Base-by-base conservation (phyloP, 1,140 invertebrate species). In the Eciton burchellii region DNA sequence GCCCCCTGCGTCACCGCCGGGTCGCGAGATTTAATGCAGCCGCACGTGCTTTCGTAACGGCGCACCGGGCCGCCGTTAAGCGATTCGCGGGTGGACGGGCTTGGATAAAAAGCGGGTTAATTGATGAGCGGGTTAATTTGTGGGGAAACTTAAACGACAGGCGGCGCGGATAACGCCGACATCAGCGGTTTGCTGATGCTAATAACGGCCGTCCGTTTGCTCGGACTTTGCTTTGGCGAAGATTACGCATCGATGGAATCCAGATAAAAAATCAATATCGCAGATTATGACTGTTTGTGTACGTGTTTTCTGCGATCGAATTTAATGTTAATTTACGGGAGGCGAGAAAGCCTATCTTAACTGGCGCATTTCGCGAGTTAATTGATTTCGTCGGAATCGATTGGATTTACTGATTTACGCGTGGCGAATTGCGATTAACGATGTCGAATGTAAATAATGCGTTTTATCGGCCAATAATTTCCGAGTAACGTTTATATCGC, bases 31-130 rank as follows among this genome's bases (percentile, higher is more conserved):
- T 87, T 87, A 86, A 87, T 86, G 70, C 85, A 81, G 74, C 62
- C 86, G 47, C 85, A 60, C 66, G 84, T 87, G 85, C 72, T 87
- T 86, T 86, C 66, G 85, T 87, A 86, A 87, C 84, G 81, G 84
- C 83, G 73, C 77, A 86, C 79, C 45, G 62, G 62, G 47, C 59
- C 49, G 66, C 49, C 68, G 47, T 62, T 82, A 86, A 87, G 63
- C 79, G 84, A 87, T 79, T 86, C 81, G 86, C 83, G 84, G 68
- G 41, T 66, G 29, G 43, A 54, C 45, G 11, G 14, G 49, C 19
- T 6, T 56, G 41, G 47, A 66, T 70, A 84, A 83, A 81, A 85
- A 68, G 35, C 21, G 21, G 49, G 74, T 81, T 72, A 81, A 45
- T 62, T 62, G 83, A 52, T n/a, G n/a, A 35, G 52, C 52, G 11